phyloP scores from a whole-genome alignment of 2,888 invertebrate species.

The Amiota minor region DNA sequence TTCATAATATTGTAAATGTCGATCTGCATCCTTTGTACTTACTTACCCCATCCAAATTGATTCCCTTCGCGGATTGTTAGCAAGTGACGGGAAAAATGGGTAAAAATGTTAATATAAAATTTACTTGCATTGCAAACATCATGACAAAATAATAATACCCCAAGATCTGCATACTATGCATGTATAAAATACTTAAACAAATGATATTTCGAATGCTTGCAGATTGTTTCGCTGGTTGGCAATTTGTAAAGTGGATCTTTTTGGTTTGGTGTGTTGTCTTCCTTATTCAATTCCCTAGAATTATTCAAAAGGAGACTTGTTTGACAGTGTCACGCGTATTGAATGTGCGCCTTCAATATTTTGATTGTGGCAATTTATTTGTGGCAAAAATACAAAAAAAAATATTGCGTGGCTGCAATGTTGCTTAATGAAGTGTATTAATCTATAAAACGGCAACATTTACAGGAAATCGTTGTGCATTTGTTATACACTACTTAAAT shows the following conservation, averaged over 20 bases:
- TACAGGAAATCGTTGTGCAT: background rate
- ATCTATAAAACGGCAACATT: background rate
- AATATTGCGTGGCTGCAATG: background rate
- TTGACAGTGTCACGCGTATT: conserved; percentile 31
- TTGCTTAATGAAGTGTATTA: conserved; percentile 13
- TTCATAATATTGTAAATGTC: too few species aligned
- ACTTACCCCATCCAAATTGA: too few species aligned
- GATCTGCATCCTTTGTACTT: too few species aligned
- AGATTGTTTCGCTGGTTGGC: background rate
- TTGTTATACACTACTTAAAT: background rate
- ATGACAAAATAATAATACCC: too few species aligned
- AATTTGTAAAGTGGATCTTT: background rate
- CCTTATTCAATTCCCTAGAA: conserved; percentile 1
- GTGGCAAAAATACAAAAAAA: too few species aligned
- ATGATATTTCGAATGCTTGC: background rate
- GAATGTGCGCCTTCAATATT: conserved; percentile 63
- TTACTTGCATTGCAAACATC: too few species aligned
- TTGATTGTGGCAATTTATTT: conserved; percentile 59
- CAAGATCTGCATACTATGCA: too few species aligned
- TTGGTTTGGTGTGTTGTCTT: background rate
- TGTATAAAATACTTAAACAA: too few species aligned
- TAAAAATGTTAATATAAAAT: too few species aligned
- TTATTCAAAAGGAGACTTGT: background rate
- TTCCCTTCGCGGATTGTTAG: too few species aligned
- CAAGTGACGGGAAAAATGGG: too few species aligned